phyloP scores from a whole-genome alignment of 2,888 invertebrate species.

The Callyntrura guangdongensis region DNA sequence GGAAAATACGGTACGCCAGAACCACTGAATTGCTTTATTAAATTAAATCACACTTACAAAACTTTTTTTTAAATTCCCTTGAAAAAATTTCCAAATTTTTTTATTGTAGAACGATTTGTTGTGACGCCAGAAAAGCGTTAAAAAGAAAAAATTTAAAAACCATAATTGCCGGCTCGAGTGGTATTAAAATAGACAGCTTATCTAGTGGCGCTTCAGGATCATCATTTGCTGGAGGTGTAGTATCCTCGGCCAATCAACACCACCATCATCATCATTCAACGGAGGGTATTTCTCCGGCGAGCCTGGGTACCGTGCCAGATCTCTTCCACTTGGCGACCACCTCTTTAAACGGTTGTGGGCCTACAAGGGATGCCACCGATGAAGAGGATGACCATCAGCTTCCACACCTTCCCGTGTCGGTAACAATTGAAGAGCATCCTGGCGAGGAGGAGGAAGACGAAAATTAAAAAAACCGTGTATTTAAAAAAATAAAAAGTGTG shows the following conservation, averaged over 20 bases:
- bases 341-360: not conserved
- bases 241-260: too few relatives aligned
- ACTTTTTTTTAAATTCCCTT: too few relatives aligned
- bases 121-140: conserved; percentile 66
- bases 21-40: too few relatives aligned
- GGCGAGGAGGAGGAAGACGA: not conserved
- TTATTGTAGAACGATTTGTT: conserved; percentile 70
- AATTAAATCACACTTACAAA: too few relatives aligned
- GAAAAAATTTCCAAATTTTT: not conserved
- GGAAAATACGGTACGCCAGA: conserved; percentile 68
- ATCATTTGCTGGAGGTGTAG: too few relatives aligned
- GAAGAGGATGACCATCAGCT: not conserved
- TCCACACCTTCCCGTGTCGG: not conserved
- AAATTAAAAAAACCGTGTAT: too few relatives aligned
- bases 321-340: not conserved
- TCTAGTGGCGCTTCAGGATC: not conserved
- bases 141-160: conserved; percentile 45
- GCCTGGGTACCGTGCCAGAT: not conserved
- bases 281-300: not conserved
- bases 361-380: not conserved
- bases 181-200: not conserved
- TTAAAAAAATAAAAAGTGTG: too few relatives aligned
- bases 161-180: not conserved
- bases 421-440: not conserved
- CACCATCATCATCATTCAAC: not conserved